These are phyloP conservation scores for Cydia amplana DNA, from an alignment of 1,140 invertebrate species.

Conservation along the genomic window DNA sequence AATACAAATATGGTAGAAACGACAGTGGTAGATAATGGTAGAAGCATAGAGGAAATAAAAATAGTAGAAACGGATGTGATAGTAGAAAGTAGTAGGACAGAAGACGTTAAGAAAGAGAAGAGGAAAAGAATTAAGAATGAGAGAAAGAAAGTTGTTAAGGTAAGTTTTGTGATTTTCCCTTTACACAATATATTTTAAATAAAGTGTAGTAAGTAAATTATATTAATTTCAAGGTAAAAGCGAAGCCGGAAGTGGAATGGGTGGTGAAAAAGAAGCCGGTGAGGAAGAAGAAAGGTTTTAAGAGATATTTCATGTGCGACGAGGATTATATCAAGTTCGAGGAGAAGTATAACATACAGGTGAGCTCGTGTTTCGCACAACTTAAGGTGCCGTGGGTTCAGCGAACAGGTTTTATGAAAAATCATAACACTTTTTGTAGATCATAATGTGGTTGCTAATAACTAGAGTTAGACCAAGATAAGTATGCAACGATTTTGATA, in stretches of 20 bases:
- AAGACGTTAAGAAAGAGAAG: not conserved
- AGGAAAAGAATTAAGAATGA: not conserved
- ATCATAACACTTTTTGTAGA: too few species aligned
- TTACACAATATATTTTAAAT: too few species aligned
- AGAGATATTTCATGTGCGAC: constrained; percentile 21
- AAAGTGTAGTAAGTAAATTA: too few species aligned
- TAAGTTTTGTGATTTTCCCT: not conserved
- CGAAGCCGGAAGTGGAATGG: constrained; percentile 21
- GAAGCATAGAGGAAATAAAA: not conserved
- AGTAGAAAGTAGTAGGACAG: not conserved
- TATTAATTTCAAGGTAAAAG: not conserved
- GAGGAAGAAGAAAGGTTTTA: constrained; percentile 5
- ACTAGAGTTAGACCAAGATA: too few species aligned
- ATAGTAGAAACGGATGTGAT: not conserved
- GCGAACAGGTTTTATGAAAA: not conserved
- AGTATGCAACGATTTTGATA: too few species aligned
- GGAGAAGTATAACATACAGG: constrained; percentile 15
- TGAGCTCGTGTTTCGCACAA: not conserved
- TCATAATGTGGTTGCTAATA: too few species aligned
- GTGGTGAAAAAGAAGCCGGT: constrained; percentile 19
- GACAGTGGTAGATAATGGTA: constrained; percentile 1
- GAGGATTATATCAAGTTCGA: constrained; percentile 20
- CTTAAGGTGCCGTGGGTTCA: too few species aligned
- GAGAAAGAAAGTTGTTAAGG: constrained; percentile 21
- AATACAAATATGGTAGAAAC: not conserved